Percentiles rank a stretch among this genome's conserved stretches.
phyloP scores from a whole-genome alignment of 2,888 invertebrate genomes.

The Drosophila planitibia region DNA sequence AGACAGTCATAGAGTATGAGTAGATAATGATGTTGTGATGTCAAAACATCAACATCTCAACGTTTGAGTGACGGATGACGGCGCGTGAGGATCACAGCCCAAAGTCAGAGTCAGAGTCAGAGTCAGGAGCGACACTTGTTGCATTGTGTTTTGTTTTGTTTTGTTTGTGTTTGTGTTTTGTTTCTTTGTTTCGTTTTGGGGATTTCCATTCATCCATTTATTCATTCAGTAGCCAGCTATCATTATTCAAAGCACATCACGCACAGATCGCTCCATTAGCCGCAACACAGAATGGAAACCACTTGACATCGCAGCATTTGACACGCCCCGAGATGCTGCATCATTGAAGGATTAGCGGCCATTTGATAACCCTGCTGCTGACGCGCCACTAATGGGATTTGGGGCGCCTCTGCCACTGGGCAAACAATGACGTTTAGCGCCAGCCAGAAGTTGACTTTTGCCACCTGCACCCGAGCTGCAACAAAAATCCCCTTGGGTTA shows the following conservation, averaged over 20 bases:
- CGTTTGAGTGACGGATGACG: conserved; percentile 66
- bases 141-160: conserved; percentile 28
- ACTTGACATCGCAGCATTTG: conserved; percentile 39
- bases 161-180: background rate
- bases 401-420: conserved; percentile 17
- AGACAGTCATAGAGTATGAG: conserved; percentile 41
- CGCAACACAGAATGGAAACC: conserved; percentile 13
- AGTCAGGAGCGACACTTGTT: conserved; percentile 51
- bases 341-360: conserved; percentile 65
- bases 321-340: conserved; percentile 45
- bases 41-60: conserved; percentile 76
- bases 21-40: conserved; percentile 79
- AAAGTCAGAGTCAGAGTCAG: conserved; percentile 4
- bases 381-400: conserved; percentile 30
- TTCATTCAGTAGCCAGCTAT: conserved; percentile 49
- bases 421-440: conserved; percentile 45
- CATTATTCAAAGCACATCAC: conserved; percentile 60
- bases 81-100: conserved; percentile 69
- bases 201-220: conserved; percentile 7
- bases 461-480: conserved; percentile 31
- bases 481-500: conserved; percentile 38
- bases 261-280: conserved; percentile 47
- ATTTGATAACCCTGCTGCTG: conserved; percentile 51
- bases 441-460: conserved; percentile 41
- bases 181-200: conserved; percentile 9